These are phyloP conservation scores for Pogoniulus pusillus DNA, from an alignment of 2,797 vertebrate genomes.

Conservation along the genomic window DNA sequence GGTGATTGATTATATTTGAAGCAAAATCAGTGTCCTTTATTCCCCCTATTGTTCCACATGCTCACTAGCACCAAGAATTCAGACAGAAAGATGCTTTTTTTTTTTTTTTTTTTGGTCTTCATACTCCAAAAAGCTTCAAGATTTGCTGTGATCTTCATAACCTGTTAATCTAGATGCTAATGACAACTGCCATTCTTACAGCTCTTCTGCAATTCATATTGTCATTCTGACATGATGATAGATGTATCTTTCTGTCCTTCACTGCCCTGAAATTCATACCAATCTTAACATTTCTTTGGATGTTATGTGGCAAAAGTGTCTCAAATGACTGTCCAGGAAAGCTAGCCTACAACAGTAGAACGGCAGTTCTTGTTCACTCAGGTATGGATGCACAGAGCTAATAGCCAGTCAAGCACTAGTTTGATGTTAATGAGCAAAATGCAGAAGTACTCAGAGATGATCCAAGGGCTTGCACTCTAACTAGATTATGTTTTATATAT, in stretches of 20 bases:
- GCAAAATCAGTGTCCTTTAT: neutral
- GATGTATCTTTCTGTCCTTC: neutral
- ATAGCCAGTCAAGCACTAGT: fast-evolving
- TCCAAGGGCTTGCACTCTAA: neutral
- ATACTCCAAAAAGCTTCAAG: neutral
- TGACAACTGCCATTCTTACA: neutral
- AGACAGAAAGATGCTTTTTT: neutral
- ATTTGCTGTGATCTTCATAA: neutral
- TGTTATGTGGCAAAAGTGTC: neutral
- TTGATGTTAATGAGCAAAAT: neutral
- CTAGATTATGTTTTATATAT: neutral
- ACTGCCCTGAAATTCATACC: neutral
- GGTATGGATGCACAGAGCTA: neutral
- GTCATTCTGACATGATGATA: neutral
- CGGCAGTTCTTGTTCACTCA: neutral
- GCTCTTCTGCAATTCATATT: neutral
- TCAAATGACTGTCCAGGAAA: neutral
- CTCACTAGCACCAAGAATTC: neutral
- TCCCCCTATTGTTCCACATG: neutral
- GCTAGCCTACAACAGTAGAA: neutral
- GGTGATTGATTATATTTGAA: neutral
- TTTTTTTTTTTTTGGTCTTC: no score
- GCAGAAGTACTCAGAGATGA: neutral
- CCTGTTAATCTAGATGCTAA: neutral
- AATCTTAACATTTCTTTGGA: neutral